phyloP scores from a whole-genome alignment of 2,797 vertebrate genomes.

The Carapus acus region DNA sequence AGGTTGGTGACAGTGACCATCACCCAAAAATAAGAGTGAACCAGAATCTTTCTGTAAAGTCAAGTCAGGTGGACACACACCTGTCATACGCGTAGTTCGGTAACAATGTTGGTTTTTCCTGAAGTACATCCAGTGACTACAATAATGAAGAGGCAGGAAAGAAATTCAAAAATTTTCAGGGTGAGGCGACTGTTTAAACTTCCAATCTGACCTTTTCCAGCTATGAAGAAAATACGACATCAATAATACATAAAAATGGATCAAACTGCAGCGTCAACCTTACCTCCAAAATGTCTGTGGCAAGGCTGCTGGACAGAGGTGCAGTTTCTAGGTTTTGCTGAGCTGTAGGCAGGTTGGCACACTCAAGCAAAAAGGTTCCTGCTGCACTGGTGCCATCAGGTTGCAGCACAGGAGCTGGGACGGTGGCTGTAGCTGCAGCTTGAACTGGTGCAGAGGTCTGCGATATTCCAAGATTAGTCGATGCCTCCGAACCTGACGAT shows the following conservation, averaged over 20 bases:
- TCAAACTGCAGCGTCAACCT: slow-evolving; percentile 6
- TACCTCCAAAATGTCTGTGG: slow-evolving; percentile 68
- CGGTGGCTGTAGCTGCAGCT: slow-evolving; percentile 32
- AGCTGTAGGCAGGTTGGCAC: slow-evolving; percentile 44
- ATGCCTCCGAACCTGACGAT: slow-evolving; percentile 28
- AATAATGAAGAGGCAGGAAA: slow-evolving; percentile 20
- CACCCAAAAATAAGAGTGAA: slow-evolving; percentile 2
- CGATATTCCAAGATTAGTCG: slow-evolving; percentile 17
- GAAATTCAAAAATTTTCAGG: background rate
- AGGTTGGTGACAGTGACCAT: background rate
- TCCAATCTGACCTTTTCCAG: background rate
- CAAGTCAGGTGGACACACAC: slow-evolving; percentile 47
- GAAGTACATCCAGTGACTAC: slow-evolving; percentile 59
- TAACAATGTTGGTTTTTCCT: slow-evolving; percentile 60
- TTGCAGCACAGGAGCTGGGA: slow-evolving; percentile 50
- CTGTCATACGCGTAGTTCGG: slow-evolving; percentile 70
- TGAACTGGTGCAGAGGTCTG: slow-evolving; percentile 28
- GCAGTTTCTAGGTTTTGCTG: slow-evolving; percentile 60
- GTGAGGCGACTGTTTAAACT: slow-evolving; percentile 1
- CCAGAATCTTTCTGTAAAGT: slow-evolving; percentile 11
- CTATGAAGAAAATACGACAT: background rate
- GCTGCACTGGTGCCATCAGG: slow-evolving; percentile 56
- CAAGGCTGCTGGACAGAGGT: slow-evolving; percentile 42
- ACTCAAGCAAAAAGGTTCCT: slow-evolving; percentile 50
- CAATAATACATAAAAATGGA: slow-evolving; percentile 2